A percentile compares a stretch with the other conserved stretches of the same genome.
Evolutionary conservation across 2,888 invertebrate species (phyloP).

Genomic region (Tenthredo scrophulariae): DNA sequence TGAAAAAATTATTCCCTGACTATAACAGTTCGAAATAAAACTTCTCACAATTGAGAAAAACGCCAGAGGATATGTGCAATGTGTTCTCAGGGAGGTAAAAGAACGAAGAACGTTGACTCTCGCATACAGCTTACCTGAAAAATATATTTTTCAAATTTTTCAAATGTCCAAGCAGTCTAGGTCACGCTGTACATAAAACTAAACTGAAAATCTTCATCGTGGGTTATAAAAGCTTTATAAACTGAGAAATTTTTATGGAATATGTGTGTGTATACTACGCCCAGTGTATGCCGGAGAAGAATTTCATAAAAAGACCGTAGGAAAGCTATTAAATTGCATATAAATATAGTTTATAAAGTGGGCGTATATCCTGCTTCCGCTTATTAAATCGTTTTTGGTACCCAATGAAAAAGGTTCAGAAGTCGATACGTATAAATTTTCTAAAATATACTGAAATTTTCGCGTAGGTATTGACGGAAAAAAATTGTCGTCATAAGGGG

Average conservation of each 20-base stretch:
- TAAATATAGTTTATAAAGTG: conserved; percentile 4
- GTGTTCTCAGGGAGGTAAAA: background rate
- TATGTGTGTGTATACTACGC: background rate
- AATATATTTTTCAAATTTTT: conserved; percentile 1
- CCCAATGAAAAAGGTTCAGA: background rate
- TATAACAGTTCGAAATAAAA: background rate
- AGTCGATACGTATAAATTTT: background rate
- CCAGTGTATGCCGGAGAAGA: background rate
- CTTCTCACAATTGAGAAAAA: background rate
- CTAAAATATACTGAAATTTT: background rate
- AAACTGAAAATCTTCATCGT: background rate
- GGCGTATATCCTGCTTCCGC: background rate
- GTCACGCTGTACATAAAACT: conserved; percentile 3
- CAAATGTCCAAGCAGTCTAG: background rate
- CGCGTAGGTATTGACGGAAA: background rate
- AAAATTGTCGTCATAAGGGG: too few relatives aligned
- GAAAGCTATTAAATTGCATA: background rate
- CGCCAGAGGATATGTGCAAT: background rate
- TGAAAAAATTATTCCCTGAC: background rate
- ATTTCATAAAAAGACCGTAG: background rate
- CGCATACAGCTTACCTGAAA: background rate
- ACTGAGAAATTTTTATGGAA: background rate
- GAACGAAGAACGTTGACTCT: background rate
- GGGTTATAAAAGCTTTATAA: background rate
- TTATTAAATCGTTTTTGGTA: background rate